Conservation (phyloP, 2,888 invertebrate genomes). For the Hypomecis punctinalis region DNA sequence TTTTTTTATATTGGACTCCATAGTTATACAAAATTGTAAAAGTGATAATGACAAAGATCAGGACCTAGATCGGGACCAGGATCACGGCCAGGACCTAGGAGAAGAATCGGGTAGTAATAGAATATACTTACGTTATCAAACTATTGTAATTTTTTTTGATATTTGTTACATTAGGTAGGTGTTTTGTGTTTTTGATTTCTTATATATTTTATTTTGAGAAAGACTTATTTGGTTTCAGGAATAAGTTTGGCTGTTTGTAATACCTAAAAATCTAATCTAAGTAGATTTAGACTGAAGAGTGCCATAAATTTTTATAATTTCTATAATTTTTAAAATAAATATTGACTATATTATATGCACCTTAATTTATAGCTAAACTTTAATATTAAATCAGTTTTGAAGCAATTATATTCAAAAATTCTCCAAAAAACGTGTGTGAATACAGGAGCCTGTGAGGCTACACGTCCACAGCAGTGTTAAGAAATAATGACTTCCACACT, state of each 20-base stretch:
- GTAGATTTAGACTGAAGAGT: no score
- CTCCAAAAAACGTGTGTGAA: not conserved
- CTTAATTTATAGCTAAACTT: constrained; percentile 3
- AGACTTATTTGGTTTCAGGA: no score
- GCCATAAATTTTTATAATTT: not conserved
- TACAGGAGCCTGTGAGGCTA: not conserved
- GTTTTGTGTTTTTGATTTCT: not conserved
- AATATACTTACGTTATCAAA: no score
- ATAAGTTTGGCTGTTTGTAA: no score
- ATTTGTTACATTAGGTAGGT: not conserved
- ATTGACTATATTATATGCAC: not conserved
- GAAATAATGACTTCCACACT: constrained; percentile 3
- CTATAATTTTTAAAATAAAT: not conserved
- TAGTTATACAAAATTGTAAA: not conserved
- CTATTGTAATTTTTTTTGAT: no score
- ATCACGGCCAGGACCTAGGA: no score
- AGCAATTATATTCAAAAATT: not conserved
- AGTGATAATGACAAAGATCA: not conserved
- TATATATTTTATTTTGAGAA: no score
- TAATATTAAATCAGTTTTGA: constrained; percentile 4
- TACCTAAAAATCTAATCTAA: no score
- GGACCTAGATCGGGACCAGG: no score
- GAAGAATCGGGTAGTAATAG: no score
- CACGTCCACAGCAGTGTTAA: constrained; percentile 9
- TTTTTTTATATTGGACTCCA: constrained; percentile 1